A percentile compares a stretch with the other conserved stretches of the same genome.
phyloP scores from a whole-genome alignment of 2,888 invertebrate genomes.

The Eucera pruinosa region DNA sequence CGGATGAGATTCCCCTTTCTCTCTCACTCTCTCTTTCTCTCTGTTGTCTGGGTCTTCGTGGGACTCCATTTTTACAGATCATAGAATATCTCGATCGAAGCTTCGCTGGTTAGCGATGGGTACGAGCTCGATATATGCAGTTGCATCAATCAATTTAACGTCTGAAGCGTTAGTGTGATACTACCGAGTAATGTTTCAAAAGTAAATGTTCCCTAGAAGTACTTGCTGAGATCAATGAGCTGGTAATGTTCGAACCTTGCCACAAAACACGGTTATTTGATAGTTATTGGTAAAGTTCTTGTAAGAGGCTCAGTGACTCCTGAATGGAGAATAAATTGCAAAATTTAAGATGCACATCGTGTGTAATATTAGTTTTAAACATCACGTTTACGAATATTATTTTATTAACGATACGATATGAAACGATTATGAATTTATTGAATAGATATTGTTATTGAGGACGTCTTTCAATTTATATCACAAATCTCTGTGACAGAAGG shows the following conservation, averaged over 20 bases:
- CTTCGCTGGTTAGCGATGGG: constrained; percentile 35
- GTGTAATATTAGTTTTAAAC: background rate
- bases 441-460: too few relatives aligned
- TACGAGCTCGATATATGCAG: constrained; percentile 9
- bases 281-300: background rate
- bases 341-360: background rate
- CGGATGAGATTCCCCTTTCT: constrained; percentile 17
- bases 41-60: constrained; percentile 13
- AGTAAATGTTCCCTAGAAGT: background rate
- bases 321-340: background rate
- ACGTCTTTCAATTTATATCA: too few relatives aligned
- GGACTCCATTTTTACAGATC: constrained; percentile 65
- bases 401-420: too few relatives aligned
- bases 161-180: background rate
- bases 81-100: constrained; percentile 60
- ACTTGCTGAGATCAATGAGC: background rate
- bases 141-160: constrained; percentile 3
- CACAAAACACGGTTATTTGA: background rate
- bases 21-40: constrained; percentile 4
- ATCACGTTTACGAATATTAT: too few relatives aligned
- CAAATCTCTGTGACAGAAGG: too few relatives aligned
- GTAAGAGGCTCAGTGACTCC: too few relatives aligned
- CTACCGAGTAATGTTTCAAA: background rate
- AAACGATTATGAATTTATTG: too few relatives aligned
- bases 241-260: constrained; percentile 23